phyloP scores from a whole-genome alignment of 2,113 vertebrate species.

The Perognathus longimembris region DNA sequence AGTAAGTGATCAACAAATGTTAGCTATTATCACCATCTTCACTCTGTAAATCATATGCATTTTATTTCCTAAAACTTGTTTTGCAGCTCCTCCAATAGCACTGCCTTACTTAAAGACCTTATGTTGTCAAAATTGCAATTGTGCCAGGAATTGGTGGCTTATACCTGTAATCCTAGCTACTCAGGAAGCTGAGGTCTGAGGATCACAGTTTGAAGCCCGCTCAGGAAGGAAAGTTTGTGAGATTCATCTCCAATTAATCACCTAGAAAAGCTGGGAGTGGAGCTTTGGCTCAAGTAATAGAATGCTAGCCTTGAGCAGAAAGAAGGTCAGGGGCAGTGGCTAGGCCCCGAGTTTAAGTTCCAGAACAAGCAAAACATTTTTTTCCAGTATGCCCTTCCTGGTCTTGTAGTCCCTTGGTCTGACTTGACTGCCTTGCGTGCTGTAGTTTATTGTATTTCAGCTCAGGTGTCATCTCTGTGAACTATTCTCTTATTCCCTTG shows the following conservation, averaged over 20 bases:
- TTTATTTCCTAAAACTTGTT: neutral
- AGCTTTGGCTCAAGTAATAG: too few relatives aligned
- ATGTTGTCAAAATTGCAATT: conserved; percentile 4
- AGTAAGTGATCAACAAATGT: neutral
- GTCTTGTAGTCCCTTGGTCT: neutral
- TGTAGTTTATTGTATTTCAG: neutral
- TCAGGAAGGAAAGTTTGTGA: too few relatives aligned
- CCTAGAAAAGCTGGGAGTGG: too few relatives aligned
- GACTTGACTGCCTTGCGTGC: neutral
- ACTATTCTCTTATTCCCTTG: neutral
- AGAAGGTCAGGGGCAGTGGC: too few relatives aligned
- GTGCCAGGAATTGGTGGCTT: too few relatives aligned
- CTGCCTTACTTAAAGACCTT: conserved; percentile 19
- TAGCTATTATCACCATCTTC: neutral
- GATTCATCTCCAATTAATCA: too few relatives aligned
- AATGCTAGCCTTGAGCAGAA: too few relatives aligned
- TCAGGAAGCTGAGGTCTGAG: too few relatives aligned
- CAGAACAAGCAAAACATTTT: too few relatives aligned
- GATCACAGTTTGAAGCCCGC: too few relatives aligned
- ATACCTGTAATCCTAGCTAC: too few relatives aligned
- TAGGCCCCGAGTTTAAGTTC: too few relatives aligned
- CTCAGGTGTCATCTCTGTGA: neutral
- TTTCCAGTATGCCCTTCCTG: neutral
- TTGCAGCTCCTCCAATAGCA: neutral
- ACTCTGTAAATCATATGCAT: neutral